Base-by-base conservation (phyloP, 2,888 invertebrate species). In the Stenodema calcarata region DNA sequence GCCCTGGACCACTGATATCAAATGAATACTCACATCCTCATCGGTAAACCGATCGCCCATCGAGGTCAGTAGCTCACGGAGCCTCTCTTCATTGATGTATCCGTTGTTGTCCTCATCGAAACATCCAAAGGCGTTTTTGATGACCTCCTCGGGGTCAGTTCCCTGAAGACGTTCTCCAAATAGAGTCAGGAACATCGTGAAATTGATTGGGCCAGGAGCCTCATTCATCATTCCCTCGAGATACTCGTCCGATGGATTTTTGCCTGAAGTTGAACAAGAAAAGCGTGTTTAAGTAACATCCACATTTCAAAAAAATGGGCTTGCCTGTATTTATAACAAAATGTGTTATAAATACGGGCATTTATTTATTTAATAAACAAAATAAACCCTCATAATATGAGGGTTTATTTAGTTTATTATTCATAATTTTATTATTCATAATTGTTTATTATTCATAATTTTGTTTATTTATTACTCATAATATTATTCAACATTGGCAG, bases 61-160 rank as follows among this genome's bases (percentile, higher is more conserved):
- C 0, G 98, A 96, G 3, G 98, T 99, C 23, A 99, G 93, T 78
- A 99, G 93, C 91, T 99, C 99, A 47, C 99, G 94, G 62, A 99
- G 93, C 87, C 98, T 95, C 90, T 99, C 99, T 91, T 99, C 99
- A 89, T 96, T 95, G 88, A 99, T 95, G 86, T 95, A 95, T 0
- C 98, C 98, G 89, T 93, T 95, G 91, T 98, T 98, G 90, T 98
- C 98, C 91, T 99, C 99, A 91, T 99, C 99, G 91, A 99, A 99
- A 91, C 99, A 99, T 79, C 98, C 98, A 91, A 99, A 99, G 18
- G 99, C 99, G 92, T 99, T 99, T 91, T 98, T 98, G 89, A 99
- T 99, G 16, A 99, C 99, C 92, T 99, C 98, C 91, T 99, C 99
- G 0, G 99, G 99, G 92, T 99, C 99, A 0, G 99, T 99, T 54